Conservation (phyloP, 2,888 invertebrate species). For the Diaprepes abbreviatus region DNA sequence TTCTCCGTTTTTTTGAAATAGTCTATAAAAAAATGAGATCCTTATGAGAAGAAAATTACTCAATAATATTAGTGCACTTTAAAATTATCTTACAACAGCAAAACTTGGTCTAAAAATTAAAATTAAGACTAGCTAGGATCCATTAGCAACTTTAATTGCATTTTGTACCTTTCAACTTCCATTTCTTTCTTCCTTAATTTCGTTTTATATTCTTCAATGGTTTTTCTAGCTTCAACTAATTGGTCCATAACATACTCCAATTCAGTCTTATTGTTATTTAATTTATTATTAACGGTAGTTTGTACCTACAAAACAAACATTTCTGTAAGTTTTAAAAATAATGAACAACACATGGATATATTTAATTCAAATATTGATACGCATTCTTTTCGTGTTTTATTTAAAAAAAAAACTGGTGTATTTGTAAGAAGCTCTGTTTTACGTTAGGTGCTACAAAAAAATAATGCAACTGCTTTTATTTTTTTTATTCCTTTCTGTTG, state of each 20-base stretch:
- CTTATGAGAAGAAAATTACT: no score
- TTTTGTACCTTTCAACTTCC: slow-evolving; percentile 63
- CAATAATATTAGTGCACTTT: slow-evolving; percentile 2
- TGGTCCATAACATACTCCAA: slow-evolving; percentile 58
- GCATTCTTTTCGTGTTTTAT: no score
- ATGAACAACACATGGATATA: no score
- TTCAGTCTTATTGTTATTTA: slow-evolving; percentile 29
- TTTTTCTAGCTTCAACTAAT: slow-evolving; percentile 62
- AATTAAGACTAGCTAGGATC: slow-evolving; percentile 54
- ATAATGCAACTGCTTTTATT: no score
- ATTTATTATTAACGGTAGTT: slow-evolving; percentile 31
- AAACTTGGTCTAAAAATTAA: slow-evolving; percentile 5
- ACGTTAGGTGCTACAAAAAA: no score
- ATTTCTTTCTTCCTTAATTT: slow-evolving; percentile 63
- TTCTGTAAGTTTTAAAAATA: no score
- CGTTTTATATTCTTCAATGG: slow-evolving; percentile 63
- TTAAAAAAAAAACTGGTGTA: no score
- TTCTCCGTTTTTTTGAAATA: no score
- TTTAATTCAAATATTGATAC: no score
- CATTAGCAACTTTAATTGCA: slow-evolving; percentile 60
- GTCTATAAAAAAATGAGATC: no score
- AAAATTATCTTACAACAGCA: background rate
- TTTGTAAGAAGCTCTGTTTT: no score
- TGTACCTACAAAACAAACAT: slow-evolving; percentile 35
- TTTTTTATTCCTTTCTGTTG: no score